Evolutionary conservation across 64 coral and sea anemone species (phyloP).

Genomic region (Stichodactyla helianthus): DNA sequence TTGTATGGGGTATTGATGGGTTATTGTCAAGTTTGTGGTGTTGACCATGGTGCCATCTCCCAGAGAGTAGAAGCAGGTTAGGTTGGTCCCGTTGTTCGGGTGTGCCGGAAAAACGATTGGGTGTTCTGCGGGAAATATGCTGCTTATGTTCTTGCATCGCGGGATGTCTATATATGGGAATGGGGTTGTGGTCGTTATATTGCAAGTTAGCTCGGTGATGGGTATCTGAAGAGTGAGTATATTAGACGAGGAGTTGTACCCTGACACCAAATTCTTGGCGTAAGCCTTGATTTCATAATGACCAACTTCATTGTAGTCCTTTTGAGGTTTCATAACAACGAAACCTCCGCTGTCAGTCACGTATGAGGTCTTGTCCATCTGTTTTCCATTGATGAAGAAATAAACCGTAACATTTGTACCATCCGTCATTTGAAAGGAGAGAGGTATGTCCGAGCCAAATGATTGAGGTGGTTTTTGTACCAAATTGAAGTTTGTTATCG

Average conservation of each 20-base stretch:
- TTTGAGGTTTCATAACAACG: not conserved
- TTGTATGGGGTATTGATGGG: conserved; percentile 29
- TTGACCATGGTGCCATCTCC: conserved; percentile 4
- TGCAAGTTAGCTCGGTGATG: conserved; percentile 25
- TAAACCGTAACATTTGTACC: conserved; percentile 74
- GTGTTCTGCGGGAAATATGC: conserved; percentile 63
- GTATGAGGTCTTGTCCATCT: not conserved
- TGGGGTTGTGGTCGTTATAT: conserved; percentile 8
- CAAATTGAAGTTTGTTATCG: conserved; percentile 44
- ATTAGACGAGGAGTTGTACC: not conserved
- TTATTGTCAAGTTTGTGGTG: not conserved
- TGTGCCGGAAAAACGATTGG: conserved; percentile 49
- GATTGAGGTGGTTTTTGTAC: conserved; percentile 13
- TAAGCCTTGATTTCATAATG: conserved; percentile 21
- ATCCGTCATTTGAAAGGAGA: conserved; percentile 48
- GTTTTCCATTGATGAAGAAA: not conserved
- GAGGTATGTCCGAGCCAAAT: not conserved
- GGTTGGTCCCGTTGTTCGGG: conserved; percentile 49
- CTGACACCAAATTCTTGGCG: conserved; percentile 67
- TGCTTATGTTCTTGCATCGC: not conserved
- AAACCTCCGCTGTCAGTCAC: not conserved
- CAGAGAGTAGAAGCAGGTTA: conserved; percentile 44
- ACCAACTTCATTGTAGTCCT: not conserved
- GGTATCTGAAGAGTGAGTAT: conserved; percentile 43
- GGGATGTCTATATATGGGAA: not conserved